Base-by-base conservation (phyloP, 2,113 vertebrate genomes). In the Ciconia maguari region DNA sequence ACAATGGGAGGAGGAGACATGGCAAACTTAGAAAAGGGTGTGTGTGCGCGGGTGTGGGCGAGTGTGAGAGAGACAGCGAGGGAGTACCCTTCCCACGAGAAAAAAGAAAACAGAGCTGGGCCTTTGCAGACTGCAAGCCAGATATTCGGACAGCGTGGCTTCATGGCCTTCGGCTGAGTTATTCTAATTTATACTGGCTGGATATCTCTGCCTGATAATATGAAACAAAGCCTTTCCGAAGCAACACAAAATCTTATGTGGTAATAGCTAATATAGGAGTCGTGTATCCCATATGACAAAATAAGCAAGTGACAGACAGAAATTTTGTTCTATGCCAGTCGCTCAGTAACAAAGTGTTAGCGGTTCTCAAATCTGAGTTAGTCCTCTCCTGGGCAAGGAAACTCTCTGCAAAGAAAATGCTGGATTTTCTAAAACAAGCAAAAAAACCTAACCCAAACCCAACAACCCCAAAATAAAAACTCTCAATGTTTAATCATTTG, bases 371-470 rank as follows among this genome's bases (percentile, higher is more conserved):
- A 83, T 74, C 17, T 30, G 60, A 93, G 30, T 57, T 57, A 16
- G 38, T 18, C 8, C 8, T 51, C 61, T 88, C n/a, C 46, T n/a
- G 46, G 3, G 4, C 29, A 32, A 14, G 51, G 65, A 81, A 90
- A 71, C 38, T 34, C 26, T 8, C 16, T 86, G 65, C 70, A 88
- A 88, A 92, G 54, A n/a, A 93, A 89, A 65, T 6, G 51, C 27
- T 60, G 29, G 41, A 82, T 93, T 92, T 96, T 94, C 77, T 94
- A 72, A 91, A 91, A 19, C 21, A 89, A 93, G 24, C 38, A 71
- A 62, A 57, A 44, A 54, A 14, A 0, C 5, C 12, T 20, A 91
- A 36, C 3, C 13, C 26, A 93, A 93, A 41, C 19, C 41, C 2
- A 52, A 60, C 8, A 65, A 30, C 4, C 4, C 13, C 42, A 42